Percentiles rank a stretch among this genome's conserved stretches.
phyloP scores from a whole-genome alignment of 2,888 invertebrate genomes.

The Mimachlamys varia region DNA sequence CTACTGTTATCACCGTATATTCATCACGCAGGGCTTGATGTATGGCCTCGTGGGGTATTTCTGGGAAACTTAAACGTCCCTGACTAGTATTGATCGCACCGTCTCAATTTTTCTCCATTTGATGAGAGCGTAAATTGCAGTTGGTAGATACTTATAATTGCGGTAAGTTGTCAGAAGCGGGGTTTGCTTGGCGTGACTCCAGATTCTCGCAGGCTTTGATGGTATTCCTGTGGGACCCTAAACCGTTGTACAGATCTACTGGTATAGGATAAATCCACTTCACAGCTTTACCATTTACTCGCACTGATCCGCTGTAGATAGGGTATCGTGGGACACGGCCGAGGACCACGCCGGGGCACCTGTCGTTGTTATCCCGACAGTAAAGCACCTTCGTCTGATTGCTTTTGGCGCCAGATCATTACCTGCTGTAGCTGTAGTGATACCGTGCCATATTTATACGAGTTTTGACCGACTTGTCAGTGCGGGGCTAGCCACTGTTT shows the following conservation, averaged over 20 bases:
- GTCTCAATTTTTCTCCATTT: conserved; percentile 29
- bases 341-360: not conserved
- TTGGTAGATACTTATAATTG: conserved; percentile 32
- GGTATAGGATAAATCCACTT: not conserved
- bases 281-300: not conserved
- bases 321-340: not conserved
- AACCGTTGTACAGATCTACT: not conserved
- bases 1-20: not conserved
- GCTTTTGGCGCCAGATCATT: conserved; percentile 24
- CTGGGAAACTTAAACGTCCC: not conserved
- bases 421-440: not conserved
- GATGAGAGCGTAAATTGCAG: conserved; percentile 27
- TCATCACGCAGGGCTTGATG: conserved; percentile 13
- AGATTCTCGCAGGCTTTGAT: not conserved
- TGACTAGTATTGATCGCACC: not conserved
- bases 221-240: conserved; percentile 13
- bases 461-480: not conserved
- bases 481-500: not conserved
- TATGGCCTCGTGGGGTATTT: not conserved
- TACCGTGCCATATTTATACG: conserved; percentile 13
- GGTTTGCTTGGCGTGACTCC: not conserved
- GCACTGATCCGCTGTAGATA: not conserved
- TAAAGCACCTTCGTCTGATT: not conserved
- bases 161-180: conserved; percentile 28
- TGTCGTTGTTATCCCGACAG: not conserved